A percentile compares a stretch with the other conserved stretches of the same genome.
These are phyloP conservation scores for Rhogogaster chlorosoma DNA, from an alignment of 2,888 invertebrate species.

Conservation along the genomic window DNA sequence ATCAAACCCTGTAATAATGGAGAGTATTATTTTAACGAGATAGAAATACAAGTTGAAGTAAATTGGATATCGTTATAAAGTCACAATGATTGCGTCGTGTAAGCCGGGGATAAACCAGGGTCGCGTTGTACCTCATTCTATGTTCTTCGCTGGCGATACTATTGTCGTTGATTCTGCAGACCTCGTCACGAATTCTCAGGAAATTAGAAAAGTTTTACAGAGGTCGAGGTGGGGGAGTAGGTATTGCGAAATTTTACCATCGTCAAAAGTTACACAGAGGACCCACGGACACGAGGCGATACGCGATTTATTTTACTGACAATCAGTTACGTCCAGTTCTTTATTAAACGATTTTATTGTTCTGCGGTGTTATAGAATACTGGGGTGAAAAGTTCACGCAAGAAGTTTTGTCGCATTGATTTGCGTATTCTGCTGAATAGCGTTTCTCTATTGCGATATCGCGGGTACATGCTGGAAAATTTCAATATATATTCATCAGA, in stretches of 20 bases:
- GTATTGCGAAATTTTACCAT: neutral
- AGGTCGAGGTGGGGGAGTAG: neutral
- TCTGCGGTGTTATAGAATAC: neutral
- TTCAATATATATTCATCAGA: slow-evolving; percentile 10
- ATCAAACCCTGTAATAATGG: neutral
- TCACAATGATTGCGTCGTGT: slow-evolving; percentile 27
- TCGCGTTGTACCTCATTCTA: slow-evolving; percentile 20
- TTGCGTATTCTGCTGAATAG: neutral
- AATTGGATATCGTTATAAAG: slow-evolving; percentile 6
- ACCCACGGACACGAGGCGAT: neutral
- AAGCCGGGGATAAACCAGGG: neutral
- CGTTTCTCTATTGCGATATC: neutral
- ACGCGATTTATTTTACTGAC: neutral
- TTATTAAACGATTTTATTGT: neutral
- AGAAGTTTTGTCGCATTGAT: neutral
- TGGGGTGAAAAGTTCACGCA: neutral
- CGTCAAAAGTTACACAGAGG: neutral
- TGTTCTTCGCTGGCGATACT: neutral
- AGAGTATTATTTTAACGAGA: slow-evolving; percentile 8
- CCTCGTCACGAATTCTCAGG: slow-evolving; percentile 7
- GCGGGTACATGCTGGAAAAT: neutral
- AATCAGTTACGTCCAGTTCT: neutral
- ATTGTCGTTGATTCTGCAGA: neutral
- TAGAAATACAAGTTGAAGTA: slow-evolving; percentile 1
- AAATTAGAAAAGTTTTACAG: slow-evolving; percentile 27